These are phyloP conservation scores for Thumatha senex DNA, from an alignment of 2,888 invertebrate genomes.

Conservation along the genomic window DNA sequence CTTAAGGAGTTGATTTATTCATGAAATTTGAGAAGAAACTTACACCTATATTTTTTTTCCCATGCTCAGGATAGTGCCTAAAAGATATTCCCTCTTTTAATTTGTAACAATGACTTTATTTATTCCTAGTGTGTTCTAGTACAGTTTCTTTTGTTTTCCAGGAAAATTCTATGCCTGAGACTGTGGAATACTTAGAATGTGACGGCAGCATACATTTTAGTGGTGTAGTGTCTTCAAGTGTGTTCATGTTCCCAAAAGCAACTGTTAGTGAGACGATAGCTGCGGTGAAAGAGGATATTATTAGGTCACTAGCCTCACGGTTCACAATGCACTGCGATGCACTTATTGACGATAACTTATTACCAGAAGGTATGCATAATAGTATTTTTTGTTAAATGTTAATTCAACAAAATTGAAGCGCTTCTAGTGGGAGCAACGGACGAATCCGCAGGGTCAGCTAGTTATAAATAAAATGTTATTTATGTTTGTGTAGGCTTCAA, in stretches of 20 bases:
- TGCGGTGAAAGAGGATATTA: constrained; percentile 92
- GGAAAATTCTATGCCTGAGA: constrained; percentile 74
- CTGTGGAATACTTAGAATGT: constrained; percentile 81
- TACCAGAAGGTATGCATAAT: constrained; percentile 84
- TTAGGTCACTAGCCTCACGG: constrained; percentile 92
- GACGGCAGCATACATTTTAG: constrained; percentile 88
- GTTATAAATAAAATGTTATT: no score
- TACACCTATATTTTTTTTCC: no score
- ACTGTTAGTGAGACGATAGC: constrained; percentile 88
- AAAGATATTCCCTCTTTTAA: no score
- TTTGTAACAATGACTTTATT: not conserved
- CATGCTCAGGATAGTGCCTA: no score
- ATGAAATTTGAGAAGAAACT: no score
- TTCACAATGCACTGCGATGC: constrained; percentile 97
- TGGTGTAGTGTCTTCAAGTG: constrained; percentile 88
- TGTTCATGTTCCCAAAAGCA: constrained; percentile 91
- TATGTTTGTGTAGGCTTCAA: no score
- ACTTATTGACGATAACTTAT: constrained; percentile 90
- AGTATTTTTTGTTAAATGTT: not conserved
- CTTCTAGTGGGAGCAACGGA: no score
- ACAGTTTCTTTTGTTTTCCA: constrained; percentile 36
- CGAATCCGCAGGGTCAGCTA: not conserved
- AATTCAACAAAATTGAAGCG: no score
- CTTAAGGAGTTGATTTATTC: no score
- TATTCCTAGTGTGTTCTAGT: not conserved